These are phyloP conservation scores for Channallabes apus DNA, from an alignment of 2,797 vertebrate species.

Conservation along the genomic window DNA sequence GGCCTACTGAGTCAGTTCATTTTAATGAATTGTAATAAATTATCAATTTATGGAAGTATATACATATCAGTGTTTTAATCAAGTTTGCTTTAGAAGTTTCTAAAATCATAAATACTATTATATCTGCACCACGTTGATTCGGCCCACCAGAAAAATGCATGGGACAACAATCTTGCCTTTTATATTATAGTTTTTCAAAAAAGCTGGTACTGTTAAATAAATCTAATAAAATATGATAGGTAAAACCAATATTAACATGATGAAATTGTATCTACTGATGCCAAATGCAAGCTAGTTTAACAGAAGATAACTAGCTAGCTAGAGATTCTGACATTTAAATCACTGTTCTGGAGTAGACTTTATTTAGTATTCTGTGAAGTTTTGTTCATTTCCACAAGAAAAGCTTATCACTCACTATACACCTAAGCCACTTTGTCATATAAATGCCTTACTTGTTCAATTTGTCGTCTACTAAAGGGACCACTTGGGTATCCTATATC, in stretches of 20 bases:
- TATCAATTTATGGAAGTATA: neutral
- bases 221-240: neutral
- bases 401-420: neutral
- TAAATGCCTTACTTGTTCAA: neutral
- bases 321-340: neutral
- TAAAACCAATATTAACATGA: neutral
- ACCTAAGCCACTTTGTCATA: neutral
- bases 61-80: neutral
- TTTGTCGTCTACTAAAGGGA: conserved; percentile 58
- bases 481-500: conserved; percentile 70
- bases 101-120: no score
- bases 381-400: neutral
- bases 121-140: no score
- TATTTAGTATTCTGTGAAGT: neutral
- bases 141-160: no score
- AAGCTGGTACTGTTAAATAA: neutral
- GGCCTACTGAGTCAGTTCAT: neutral
- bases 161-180: no score
- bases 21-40: neutral
- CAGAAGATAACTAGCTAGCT: neutral
- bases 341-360: neutral
- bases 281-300: neutral
- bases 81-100: neutral
- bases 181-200: no score
- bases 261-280: neutral